Base-by-base conservation (phyloP, 2,888 invertebrate genomes). In the Automeris io region DNA sequence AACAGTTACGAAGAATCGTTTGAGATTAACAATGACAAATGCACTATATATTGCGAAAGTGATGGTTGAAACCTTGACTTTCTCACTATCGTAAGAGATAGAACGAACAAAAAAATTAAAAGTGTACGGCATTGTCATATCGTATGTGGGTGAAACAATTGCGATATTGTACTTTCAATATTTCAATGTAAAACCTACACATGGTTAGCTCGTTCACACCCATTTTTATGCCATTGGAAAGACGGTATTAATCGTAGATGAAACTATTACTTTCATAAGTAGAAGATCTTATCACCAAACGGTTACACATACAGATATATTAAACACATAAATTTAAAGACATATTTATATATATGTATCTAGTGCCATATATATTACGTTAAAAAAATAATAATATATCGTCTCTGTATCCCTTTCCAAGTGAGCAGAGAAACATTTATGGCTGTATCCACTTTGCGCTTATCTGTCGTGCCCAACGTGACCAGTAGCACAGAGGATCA, bases 1-100 rank as follows among this genome's bases (percentile, higher is more conserved):
- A 71, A 70, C 68, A 71, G 72, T 70, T 71, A 68, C 66, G 78
- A 76, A 73, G 67, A 70, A 70, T 60, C 65, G 63, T 50, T 60
- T 54, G 79, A 77, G 79, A 82, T 68, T 74, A 67, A 68, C 70
- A 62, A 59, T 76, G 82, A 83, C 76, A 77, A 81, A 82, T 79
- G 77, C 66, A 64, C 50, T 64, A 63, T 65, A 67, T 71, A 73
- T 80, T 69, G 73, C 51, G 49, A 57, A 65, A 57, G 60, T 61
- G 57, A 59, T 55, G 64, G 54, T 51, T 57, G 60, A 64, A 71
- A 67, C 74, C 72, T 72, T 75, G 70, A 70, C 68, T 70, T 72
- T 74, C 61, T 68, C 58, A 70, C 71, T 75, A 66, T 61, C 56
- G 49, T 54, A 51, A 62, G 52, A 54, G 51, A 46, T 46, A 46